Base-by-base conservation (phyloP, 2,888 invertebrate genomes). In the Criorhina ranunculi region DNA sequence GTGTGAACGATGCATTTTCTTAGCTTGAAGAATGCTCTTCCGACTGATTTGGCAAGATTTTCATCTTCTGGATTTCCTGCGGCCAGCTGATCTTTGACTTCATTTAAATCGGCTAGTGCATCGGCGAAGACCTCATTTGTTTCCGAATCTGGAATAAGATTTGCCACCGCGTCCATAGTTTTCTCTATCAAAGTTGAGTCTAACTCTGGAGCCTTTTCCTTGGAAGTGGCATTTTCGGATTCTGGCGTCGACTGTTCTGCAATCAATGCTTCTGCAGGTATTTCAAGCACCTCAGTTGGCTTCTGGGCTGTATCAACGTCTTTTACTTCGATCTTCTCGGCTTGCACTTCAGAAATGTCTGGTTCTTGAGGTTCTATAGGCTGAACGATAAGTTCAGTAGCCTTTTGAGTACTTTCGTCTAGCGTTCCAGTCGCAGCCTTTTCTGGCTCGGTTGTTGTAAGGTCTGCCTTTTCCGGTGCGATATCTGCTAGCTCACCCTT, bases 1-100 rank as follows among this genome's bases (percentile, higher is more conserved):
- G 90, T 91, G 8, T 91, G 91, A 9, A 90, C 90, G 59, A 91
- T 89, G 15, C 90, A 89, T 46, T 90, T 89, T 62, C 88, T 86
- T 1, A 91, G 76, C 51, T 89, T 89, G 2, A 91, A 90, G 15
- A 90, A 86, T 2, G 88, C 82, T 72, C 89, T 89, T 3, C 86
- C 70, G 6, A 86, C 83, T 80, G 62, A 78, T 44, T 76, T 87
- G 24, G 86, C 76, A 11, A 70, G 49, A 15, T 66, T 37, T 15
- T 78, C 60, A 2, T 76, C 70, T 17, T 69, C 76, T 0, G 40
- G 11, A 19, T 9, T 24, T 1, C 70, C 70, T 5, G 31, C 12
- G 24, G 64, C 44, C 12, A 80, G 46, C 11, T 80, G 49, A 5
- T 64, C 70, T 29, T 80, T 80, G 7, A 76, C 15, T 11, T 64